Base-by-base conservation (phyloP, 2,113 vertebrate genomes). In the Paramisgurnus dabryanus region DNA sequence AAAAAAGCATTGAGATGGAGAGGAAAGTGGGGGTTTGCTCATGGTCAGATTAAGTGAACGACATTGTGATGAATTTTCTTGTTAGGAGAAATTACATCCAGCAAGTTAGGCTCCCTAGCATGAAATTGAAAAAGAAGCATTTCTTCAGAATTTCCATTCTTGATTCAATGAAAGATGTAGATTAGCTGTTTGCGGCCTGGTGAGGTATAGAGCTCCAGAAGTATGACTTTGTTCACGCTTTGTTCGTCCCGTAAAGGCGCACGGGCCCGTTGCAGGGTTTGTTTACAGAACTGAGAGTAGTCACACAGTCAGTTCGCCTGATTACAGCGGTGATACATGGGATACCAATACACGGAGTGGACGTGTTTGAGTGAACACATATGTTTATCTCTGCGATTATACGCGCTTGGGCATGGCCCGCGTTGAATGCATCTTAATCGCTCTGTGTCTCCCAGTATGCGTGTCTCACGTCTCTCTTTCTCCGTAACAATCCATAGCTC, bases 41-140 rank as follows among this genome's bases (percentile, higher is more conserved):
- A 93, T 87, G 90, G 92, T 86, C 87, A 81, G 91, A 92, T 94
- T 95, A 95, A 95, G 93, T 96, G 95, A 97, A 95, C 93, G 93
- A 93, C 95, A 94, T 93, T 95, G 94, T 98, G 96, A 98, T 97
- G 95, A 91, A 96, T 99, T 98, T 97, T 98, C 97, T 98, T 97
- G 96, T 99, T 98, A 98, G 95, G 92, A 95, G 94, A 96, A 98
- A 98, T 98, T 98, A 97, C 95, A 84, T 93, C 94, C 94, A 91
- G 95, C 97, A 98, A 98, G 95, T 97, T 97, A 95, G 97, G 95
- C 94, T 96, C 95, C 94, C 95, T 94, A 99, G 96, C 98, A 98
- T 99, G 98, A 99, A 99, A 98, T 99, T 99, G 97, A 97, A 98
- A 99, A 98, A 93, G 95, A 95, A 95, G 96, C 96, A 95, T 97